These are phyloP conservation scores for Hemichromis elongatus DNA, from an alignment of 2,113 vertebrate species.

Conservation along the genomic window DNA sequence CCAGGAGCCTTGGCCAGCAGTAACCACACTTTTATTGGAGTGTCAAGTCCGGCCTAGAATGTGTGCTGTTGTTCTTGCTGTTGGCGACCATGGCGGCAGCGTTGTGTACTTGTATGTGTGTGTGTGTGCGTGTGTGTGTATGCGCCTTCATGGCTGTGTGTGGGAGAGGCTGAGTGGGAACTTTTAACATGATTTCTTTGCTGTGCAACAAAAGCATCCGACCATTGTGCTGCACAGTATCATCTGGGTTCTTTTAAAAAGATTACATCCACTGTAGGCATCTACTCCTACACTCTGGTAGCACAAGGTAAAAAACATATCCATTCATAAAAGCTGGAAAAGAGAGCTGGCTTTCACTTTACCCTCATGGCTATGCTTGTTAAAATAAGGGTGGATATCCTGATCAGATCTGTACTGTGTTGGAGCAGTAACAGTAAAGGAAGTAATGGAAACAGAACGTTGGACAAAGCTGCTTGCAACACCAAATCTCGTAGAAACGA, in stretches of 20 bases:
- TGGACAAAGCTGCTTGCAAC: background rate
- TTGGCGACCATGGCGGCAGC: background rate
- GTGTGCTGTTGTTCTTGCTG: constrained; percentile 46
- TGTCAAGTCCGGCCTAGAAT: constrained; percentile 61
- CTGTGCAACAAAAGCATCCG: constrained; percentile 34
- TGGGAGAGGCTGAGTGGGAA: constrained; percentile 30
- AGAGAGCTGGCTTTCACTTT: background rate
- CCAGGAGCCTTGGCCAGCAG: constrained; percentile 65
- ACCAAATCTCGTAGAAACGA: background rate
- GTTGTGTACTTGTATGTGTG: constrained; percentile 1
- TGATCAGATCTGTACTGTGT: background rate
- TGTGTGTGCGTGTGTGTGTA: constrained; percentile 18
- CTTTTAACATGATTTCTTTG: constrained; percentile 37
- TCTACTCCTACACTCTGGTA: background rate
- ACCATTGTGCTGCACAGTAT: constrained; percentile 18
- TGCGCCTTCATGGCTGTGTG: constrained; percentile 3
- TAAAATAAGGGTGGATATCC: background rate
- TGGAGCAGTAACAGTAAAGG: background rate
- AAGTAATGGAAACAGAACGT: background rate
- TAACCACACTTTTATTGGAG: constrained; percentile 76
- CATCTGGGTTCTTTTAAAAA: constrained; percentile 12
- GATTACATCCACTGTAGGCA: constrained; percentile 14
- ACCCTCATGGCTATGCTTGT: background rate
- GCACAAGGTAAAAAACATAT: background rate
- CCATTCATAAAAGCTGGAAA: constrained; percentile 44